These are phyloP conservation scores for Lophura nycthemera DNA, from an alignment of 2,113 vertebrate species.

Conservation along the genomic window DNA sequence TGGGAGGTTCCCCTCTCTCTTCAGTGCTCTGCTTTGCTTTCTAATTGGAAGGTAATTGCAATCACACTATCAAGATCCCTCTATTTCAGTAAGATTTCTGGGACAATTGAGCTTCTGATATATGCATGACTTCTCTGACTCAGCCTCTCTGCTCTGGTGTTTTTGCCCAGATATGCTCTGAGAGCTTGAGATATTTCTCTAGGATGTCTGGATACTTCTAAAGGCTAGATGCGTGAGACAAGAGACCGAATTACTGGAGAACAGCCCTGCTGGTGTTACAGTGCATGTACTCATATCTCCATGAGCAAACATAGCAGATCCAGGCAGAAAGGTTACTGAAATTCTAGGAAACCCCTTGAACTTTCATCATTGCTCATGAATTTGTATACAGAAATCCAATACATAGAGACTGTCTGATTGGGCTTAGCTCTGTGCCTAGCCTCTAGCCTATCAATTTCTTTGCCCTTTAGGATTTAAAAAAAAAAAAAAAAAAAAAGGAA, in stretches of 20 bases:
- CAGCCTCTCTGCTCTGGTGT: background rate
- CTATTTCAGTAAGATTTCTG: background rate
- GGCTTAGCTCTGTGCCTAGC: background rate
- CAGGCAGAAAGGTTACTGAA: constrained; percentile 35
- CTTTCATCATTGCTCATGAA: constrained; percentile 11
- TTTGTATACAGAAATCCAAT: constrained; percentile 31
- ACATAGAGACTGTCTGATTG: background rate
- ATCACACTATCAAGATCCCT: fast-evolving
- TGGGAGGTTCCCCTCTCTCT: background rate
- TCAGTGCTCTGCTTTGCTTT: background rate
- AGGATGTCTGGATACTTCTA: background rate
- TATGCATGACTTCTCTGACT: background rate
- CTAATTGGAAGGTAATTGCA: background rate
- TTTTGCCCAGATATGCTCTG: background rate
- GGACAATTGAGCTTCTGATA: fast-evolving
- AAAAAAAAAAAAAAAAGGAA: background rate
- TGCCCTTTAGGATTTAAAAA: constrained; percentile 6
- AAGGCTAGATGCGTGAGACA: background rate
- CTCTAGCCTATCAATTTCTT: background rate
- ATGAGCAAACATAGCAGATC: background rate
- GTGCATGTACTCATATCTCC: background rate
- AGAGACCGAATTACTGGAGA: background rate
- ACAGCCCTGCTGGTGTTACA: background rate
- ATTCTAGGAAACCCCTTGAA: constrained; percentile 47
- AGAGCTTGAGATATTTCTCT: background rate